Base-by-base conservation (phyloP, 2,113 vertebrate species). In the Menidia beryllina region DNA sequence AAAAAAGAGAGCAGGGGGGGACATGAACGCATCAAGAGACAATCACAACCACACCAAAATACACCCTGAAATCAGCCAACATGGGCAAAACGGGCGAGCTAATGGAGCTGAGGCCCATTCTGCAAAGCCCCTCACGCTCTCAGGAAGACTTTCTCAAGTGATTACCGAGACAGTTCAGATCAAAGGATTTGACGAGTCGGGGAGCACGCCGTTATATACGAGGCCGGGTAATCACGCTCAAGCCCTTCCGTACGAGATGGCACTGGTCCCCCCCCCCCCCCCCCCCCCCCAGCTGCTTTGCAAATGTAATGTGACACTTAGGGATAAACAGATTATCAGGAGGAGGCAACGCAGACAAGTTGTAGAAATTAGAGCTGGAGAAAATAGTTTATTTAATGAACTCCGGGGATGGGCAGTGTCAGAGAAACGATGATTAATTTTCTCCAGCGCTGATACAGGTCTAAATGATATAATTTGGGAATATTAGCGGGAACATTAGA, bases 91-190 rank as follows among this genome's bases (percentile, higher is more conserved):
- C 11, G n/a, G 23, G 34, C 66, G 82, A 5, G 30, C 10, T 15
- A 62, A 63, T 21, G 24, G 20, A 25, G 73, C n/a, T 55, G 79
- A 53, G 69, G 75, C 53, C 79, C 75, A 86, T 92, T n/a, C 39
- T 85, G 86, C 75, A 91, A 89, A 90, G 84, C 88, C 84, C 83
- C n/a, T 91, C 88, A 84, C 84, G 82, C 86, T 91, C 86, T 58
- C 67, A 83, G 77, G 80, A 79, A 88, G 84, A 87, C 86, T 87
- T 93, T 90, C 77, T 86, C 82, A 88, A 92, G 91, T 91, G 91
- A 91, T 91, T 91, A 91, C 85, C 75, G 85, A 92, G 93, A 90
- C 86, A 81, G 84, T 90, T 91, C 87, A 92, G 92, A 93, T 92
- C 91, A 93, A 92, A 93, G 91, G 85, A 88, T 92, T 86, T 91